A percentile compares a stretch with the other conserved stretches of the same genome.
Evolutionary conservation across 2,797 vertebrate species (phyloP).

Genomic region (Helostoma temminkii): DNA sequence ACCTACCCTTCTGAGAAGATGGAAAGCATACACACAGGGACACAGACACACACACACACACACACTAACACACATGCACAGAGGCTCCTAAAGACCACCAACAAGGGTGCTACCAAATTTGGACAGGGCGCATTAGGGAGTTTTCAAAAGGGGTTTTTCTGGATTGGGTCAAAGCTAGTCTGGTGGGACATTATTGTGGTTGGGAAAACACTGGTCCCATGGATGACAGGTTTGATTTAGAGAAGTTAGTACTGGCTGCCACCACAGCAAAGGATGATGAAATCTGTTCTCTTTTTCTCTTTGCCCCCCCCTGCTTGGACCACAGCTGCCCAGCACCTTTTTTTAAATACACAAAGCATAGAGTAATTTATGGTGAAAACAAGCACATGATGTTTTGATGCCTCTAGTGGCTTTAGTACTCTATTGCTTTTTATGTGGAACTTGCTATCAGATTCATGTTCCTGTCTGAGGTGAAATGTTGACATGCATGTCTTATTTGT

Average conservation of each 20-base stretch:
- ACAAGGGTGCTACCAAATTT: conserved; percentile 80
- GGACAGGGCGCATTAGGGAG: conserved; percentile 65
- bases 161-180: conserved; percentile 73
- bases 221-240: conserved; percentile 76
- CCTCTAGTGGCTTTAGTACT: conserved; percentile 30
- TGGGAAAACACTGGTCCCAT: conserved; percentile 70
- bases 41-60: conserved; percentile 31
- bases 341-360: conserved; percentile 53
- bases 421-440: conserved; percentile 46
- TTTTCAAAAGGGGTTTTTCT: conserved; percentile 72
- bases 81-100: conserved; percentile 77
- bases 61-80: conserved; percentile 39
- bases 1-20: conserved; percentile 68
- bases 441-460: conserved; percentile 14
- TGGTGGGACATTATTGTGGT: conserved; percentile 75
- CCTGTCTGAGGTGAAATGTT: conserved; percentile 25
- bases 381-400: conserved; percentile 54
- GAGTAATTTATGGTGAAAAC: conserved; percentile 62
- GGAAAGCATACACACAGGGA: conserved; percentile 50
- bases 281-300: conserved; percentile 54
- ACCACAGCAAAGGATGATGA: conserved; percentile 67
- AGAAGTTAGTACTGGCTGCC: conserved; percentile 59
- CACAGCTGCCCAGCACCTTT: conserved; percentile 33
- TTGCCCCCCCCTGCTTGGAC: conserved; percentile 28
- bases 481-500: conserved; percentile 24